These are phyloP conservation scores for Alexandromys fortis DNA, from an alignment of 2,113 vertebrate genomes.

Conservation along the genomic window DNA sequence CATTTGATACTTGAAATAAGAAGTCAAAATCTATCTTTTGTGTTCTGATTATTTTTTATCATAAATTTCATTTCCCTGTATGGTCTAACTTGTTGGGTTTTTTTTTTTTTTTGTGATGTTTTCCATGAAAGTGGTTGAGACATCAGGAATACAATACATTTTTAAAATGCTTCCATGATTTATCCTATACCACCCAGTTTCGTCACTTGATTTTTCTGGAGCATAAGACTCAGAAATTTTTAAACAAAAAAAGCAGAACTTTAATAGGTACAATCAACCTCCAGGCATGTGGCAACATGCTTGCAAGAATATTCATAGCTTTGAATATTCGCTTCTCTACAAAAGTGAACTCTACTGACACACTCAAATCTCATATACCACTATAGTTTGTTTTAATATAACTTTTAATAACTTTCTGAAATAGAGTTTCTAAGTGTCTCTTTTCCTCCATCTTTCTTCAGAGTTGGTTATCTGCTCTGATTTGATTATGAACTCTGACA, in stretches of 20 bases:
- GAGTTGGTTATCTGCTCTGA: not conserved
- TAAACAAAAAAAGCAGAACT: not conserved
- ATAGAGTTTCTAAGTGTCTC: not conserved
- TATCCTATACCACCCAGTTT: not conserved
- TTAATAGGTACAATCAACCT: not conserved
- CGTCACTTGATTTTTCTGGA: not conserved
- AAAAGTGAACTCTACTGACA: not conserved
- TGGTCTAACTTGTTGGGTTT: not conserved
- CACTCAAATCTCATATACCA: not conserved
- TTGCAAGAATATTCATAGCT: not conserved
- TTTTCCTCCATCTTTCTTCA: not conserved
- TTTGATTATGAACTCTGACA: not conserved
- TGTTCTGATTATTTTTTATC: not conserved
- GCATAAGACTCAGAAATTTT: not conserved
- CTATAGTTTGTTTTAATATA: not conserved
- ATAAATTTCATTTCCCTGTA: not conserved
- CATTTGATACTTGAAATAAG: constrained; percentile 21
- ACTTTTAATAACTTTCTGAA: not conserved
- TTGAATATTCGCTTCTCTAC: not conserved
- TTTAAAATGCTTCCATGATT: not conserved
- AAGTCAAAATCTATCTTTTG: not conserved
- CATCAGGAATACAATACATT: not conserved
- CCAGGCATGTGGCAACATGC: not conserved
- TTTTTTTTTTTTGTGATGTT: constrained; percentile 38
- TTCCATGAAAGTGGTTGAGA: not conserved